Evolutionary conservation across 2,888 invertebrate genomes (phyloP), one percentile per base, ranked within the genome.

Genomic region (Trypoxylon attenuatum): DNA sequence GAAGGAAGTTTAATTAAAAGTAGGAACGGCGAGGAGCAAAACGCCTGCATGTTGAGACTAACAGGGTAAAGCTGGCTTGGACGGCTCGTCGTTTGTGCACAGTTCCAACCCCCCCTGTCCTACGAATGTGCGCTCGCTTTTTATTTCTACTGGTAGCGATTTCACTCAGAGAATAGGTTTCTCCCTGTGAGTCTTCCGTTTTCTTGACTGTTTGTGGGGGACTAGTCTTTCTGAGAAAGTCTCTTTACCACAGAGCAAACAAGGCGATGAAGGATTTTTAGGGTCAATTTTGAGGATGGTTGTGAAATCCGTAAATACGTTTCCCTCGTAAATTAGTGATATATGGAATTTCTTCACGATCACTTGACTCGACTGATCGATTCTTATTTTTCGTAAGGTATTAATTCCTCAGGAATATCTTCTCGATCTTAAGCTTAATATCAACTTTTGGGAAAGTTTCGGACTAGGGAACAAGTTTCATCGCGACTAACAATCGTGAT

Each of bases 1-100:
- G 47, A 33, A 42, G 55, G 57, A 75, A 68, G 22, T 71, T 71
- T 64, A 75, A 73, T 75, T 71, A 65, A 64, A 61, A n/a, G n/a
- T n/a, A n/a, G n/a, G n/a, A n/a, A n/a, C n/a, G n/a, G n/a, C n/a
- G n/a, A n/a, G n/a, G n/a, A n/a, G n/a, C n/a, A n/a, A n/a, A n/a
- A n/a, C n/a, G n/a, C n/a, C n/a, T n/a, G 58, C 46, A 55, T 33
- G 46, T 42, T 46, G 16, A 68, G 55, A 62, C 39, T 50, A 38
- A 39, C 4, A 10, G 41, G 51, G 33, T 23, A 39, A 46, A 46
- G 6, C 29, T 23, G 47, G 4, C 43, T 42, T 21, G 29, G 46
- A 38, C 45, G 6, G 57, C 63, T 56, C n/a, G n/a, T 60, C 54
- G 41, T 72, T 60, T 50, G 21, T 59, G 19, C 27, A 43, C 53